These are phyloP conservation scores for Bombus sylvicola DNA, from an alignment of 1,140 invertebrate genomes.

Conservation along the genomic window DNA sequence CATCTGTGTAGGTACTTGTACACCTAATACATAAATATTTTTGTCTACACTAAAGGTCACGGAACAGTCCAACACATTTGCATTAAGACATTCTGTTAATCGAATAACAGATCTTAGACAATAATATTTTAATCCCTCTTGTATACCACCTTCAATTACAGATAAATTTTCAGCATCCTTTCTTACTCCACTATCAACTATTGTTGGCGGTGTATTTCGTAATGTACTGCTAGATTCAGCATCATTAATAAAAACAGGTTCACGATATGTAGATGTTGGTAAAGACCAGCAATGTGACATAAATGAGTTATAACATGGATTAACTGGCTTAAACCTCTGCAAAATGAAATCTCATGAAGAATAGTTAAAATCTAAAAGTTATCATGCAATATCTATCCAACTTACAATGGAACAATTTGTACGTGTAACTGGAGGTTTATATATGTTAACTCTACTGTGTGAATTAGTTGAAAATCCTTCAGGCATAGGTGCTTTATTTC, in stretches of 20 bases:
- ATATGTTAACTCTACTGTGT: conserved; percentile 55
- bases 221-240: conserved; percentile 39
- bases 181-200: conserved; percentile 1
- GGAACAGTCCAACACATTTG: conserved; percentile 88
- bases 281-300: background rate
- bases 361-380: background rate
- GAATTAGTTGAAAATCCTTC: conserved; percentile 85
- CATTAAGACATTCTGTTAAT: conserved; percentile 87
- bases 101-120: conserved; percentile 86
- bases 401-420: conserved; percentile 10
- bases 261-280: background rate
- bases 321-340: background rate
- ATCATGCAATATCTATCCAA: conserved; percentile 1
- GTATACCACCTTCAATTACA: conserved; percentile 34
- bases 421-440: conserved; percentile 7
- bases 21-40: conserved; percentile 89
- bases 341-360: background rate
- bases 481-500: conserved; percentile 86
- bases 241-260: background rate
- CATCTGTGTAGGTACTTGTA: conserved; percentile 84
- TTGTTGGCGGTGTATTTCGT: conserved; percentile 38
- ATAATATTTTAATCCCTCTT: conserved; percentile 85
- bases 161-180: conserved; percentile 29
- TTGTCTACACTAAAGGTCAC: conserved; percentile 90
- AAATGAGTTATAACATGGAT: background rate